phyloP scores from a whole-genome alignment of 64 coral and sea anemone species.

The Porites australiensis region DNA sequence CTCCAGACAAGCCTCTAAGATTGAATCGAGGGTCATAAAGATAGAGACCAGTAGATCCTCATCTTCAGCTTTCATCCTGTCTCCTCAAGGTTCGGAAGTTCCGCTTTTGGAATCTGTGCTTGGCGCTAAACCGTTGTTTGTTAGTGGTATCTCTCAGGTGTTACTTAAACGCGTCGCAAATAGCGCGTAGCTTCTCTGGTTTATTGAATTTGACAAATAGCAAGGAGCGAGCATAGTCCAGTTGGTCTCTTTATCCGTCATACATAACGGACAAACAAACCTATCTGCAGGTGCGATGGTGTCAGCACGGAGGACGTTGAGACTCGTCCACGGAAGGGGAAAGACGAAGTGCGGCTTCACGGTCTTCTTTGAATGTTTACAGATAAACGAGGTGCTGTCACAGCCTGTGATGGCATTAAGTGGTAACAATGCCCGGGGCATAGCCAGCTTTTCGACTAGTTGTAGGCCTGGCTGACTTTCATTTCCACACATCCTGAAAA shows the following conservation, averaged over 20 bases:
- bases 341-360: background rate
- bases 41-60: no score
- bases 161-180: background rate
- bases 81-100: no score
- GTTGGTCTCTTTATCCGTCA: background rate
- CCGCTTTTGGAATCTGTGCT: no score
- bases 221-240: background rate
- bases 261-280: background rate
- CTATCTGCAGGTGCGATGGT: background rate
- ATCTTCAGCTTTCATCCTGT: no score
- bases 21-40: no score
- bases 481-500: no score
- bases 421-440: background rate
- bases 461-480: no score
- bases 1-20: no score
- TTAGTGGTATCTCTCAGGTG: slow-evolving; percentile 1
- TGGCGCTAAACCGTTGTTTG: background rate
- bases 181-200: background rate
- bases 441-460: no score
- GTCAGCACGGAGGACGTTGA: background rate
- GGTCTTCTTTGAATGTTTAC: background rate
- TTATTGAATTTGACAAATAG: background rate
- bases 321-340: background rate
- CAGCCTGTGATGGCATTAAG: slow-evolving; percentile 15
- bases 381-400: slow-evolving; percentile 19